Evolutionary conservation across 2,113 vertebrate species (phyloP), one percentile per base, ranked within the genome.

Genomic region (Ahaetulla prasina): DNA sequence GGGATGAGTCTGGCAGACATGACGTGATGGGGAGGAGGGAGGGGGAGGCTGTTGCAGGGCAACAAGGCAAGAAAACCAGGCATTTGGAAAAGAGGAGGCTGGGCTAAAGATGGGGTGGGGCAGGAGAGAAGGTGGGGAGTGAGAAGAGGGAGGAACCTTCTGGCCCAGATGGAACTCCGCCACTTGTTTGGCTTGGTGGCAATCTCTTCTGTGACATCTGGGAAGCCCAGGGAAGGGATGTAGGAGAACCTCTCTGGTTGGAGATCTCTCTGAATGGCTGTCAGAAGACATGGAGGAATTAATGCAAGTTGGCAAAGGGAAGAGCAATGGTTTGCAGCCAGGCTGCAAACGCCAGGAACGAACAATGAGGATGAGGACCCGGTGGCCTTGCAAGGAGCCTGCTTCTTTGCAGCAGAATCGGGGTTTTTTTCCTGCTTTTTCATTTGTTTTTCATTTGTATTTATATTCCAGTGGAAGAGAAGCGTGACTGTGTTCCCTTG

Each of bases 301-400:
- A 2, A 4, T 54, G 20, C 53, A 39, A 11, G 9, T 25, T 22
- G 52, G 35, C 52, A 88, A 88, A 53, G 52, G 87, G 4, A 35
- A 30, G 45, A 57, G 0, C 20, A 22, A n/a, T 1, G 7, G 11
- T 22, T 43, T 39, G 35, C 18, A 9, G 74, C 74, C 8, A 23
- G 18, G 35, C 35, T 80, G 35, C 35, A 43, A 43, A 43, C 35
- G 22, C 74, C 18, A 80, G 35, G 74, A 18, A 80, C 18, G 4
- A 80, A 22, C 18, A 10, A 20, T 3, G 1, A 80, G 0, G 0
- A 9, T 1, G 35, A 16, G 18, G 16, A 16, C 6, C 68, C n/a
- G 8, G n/a, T 20, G 63, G 68, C 68, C 68, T 80, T 22, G 35
- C 35, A 22, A 22, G 7, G 35, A 80, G 35, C 8, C 18, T 23